Evolutionary conservation across 2,888 invertebrate species (phyloP).

Genomic region (Neoascia interrupta): DNA sequence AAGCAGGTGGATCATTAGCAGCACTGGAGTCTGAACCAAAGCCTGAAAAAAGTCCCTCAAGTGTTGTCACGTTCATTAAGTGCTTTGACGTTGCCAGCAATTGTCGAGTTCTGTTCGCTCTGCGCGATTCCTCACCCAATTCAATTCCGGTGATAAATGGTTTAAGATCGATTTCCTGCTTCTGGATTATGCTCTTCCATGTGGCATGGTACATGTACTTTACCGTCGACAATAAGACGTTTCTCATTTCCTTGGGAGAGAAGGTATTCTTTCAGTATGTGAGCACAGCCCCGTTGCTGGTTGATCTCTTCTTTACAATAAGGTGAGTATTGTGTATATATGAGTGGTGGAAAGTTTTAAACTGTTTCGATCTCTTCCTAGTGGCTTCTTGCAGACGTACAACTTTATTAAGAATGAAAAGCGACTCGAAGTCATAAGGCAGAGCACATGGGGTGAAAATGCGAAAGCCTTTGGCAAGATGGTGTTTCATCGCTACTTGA

Average conservation of each 20-base stretch:
- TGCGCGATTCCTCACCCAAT: constrained; percentile 71
- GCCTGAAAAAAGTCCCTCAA: constrained; percentile 2
- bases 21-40: neutral
- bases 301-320: constrained; percentile 79
- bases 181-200: constrained; percentile 79
- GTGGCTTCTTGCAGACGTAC: constrained; percentile 78
- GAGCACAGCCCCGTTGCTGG: constrained; percentile 78
- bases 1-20: neutral
- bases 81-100: constrained; percentile 78
- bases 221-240: constrained; percentile 78
- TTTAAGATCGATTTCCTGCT: constrained; percentile 77
- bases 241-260: constrained; percentile 77
- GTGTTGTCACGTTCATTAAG: constrained; percentile 73
- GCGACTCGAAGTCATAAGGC: constrained; percentile 74
- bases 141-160: constrained; percentile 79
- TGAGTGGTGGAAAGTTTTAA: neutral
- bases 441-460: constrained; percentile 73
- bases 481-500: constrained; percentile 77
- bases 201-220: constrained; percentile 79
- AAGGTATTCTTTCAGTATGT: constrained; percentile 78
- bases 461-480: constrained; percentile 75
- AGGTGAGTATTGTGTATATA: constrained; percentile 72
- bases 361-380: too few species aligned
- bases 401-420: constrained; percentile 77
- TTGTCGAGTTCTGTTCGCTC: constrained; percentile 74